Conservation (phyloP, 1,140 invertebrate species). For the Eufriesea mexicana region DNA sequence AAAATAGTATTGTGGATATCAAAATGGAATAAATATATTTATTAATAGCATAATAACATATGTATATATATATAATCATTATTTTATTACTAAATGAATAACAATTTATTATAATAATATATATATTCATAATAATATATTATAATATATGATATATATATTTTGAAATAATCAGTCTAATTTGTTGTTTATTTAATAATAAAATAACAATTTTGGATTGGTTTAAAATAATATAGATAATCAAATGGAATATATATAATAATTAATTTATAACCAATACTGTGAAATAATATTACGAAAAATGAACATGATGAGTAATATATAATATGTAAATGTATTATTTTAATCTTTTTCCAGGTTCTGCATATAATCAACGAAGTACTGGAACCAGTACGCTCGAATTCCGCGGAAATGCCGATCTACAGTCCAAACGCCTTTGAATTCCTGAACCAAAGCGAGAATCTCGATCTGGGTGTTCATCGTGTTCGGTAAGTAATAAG, state of each 20-base stretch:
- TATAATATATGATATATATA: too few relatives aligned
- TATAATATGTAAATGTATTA: background rate
- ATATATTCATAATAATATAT: too few relatives aligned
- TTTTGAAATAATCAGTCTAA: too few relatives aligned
- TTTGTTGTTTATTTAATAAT: too few relatives aligned
- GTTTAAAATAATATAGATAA: background rate
- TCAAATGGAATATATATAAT: background rate
- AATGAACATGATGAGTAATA: background rate
- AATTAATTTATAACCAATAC: too few relatives aligned
- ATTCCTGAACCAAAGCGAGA: conserved; percentile 89
- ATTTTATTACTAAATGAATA: too few relatives aligned
- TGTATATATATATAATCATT: too few relatives aligned
- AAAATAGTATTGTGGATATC: too few relatives aligned
- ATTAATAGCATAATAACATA: too few relatives aligned
- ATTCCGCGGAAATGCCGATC: conserved; percentile 83
- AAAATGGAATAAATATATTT: too few relatives aligned
- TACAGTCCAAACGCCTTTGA: conserved; percentile 91
- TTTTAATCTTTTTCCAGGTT: conserved; percentile 83
- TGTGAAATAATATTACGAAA: background rate
- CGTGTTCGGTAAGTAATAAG: conserved; percentile 84
- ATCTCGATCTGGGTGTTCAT: conserved; percentile 86
- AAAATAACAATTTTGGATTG: too few relatives aligned
- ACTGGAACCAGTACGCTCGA: conserved; percentile 87
- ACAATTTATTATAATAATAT: too few relatives aligned
- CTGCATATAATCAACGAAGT: conserved; percentile 92